Evolutionary conservation across 2,888 invertebrate species (phyloP).

Genomic region (Pseudococcus jackbeardsleyi): DNA sequence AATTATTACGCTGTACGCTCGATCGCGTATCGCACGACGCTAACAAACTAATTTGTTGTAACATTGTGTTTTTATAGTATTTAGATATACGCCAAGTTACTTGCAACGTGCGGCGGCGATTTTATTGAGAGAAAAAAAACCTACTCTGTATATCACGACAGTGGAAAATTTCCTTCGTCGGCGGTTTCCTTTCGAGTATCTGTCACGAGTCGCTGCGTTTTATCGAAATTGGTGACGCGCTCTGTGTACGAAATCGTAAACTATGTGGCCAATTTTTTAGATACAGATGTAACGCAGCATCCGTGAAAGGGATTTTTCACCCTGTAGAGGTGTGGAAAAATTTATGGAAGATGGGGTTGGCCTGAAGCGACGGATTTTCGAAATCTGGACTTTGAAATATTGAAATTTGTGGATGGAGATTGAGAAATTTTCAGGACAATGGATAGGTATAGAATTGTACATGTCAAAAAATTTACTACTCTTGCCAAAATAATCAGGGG

Average conservation of each 20-base stretch:
- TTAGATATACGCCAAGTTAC: neutral
- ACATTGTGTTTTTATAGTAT: neutral
- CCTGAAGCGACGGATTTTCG: too few species aligned
- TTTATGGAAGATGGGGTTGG: neutral
- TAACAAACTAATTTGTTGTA: constrained; percentile 7
- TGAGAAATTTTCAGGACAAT: too few species aligned
- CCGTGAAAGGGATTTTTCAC: neutral
- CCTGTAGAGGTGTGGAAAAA: neutral
- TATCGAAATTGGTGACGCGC: constrained; percentile 30
- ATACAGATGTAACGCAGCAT: constrained; percentile 34
- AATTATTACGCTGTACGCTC: constrained; percentile 51
- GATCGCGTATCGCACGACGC: constrained; percentile 16
- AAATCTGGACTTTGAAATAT: too few species aligned
- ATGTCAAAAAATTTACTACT: too few species aligned
- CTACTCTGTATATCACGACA: neutral
- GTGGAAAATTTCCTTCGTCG: neutral
- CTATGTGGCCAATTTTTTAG: neutral
- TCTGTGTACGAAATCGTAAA: constrained; percentile 24
- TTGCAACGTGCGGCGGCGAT: neutral
- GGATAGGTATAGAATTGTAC: too few species aligned
- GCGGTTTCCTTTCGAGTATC: neutral
- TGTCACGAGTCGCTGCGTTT: neutral
- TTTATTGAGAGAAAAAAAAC: constrained; percentile 31
- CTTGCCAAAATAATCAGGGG: too few species aligned
- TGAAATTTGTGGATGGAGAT: too few species aligned